phyloP scores from a whole-genome alignment of 53 echinoderm and acorn worm genomes.

The Hippasteria phrygiana region DNA sequence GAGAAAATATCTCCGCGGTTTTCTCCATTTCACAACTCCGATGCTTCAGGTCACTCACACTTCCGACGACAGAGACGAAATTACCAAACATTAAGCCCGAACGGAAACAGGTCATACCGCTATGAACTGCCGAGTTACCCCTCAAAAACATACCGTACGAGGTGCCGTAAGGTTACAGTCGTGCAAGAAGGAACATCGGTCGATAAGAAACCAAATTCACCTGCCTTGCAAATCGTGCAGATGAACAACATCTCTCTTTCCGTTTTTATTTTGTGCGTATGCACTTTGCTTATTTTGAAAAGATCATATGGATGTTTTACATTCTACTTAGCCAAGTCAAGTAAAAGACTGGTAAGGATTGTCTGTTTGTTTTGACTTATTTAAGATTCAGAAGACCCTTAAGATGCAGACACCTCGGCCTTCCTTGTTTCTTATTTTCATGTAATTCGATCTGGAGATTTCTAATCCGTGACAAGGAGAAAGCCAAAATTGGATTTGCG shows the following conservation, averaged over 20 bases:
- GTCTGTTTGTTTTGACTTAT: neutral
- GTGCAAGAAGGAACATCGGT: neutral
- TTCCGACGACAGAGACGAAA: neutral
- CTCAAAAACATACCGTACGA: neutral
- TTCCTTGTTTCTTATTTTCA: neutral
- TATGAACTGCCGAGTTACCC: neutral
- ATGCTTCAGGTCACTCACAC: slow-evolving; percentile 10
- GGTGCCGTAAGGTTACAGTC: neutral
- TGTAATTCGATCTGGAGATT: neutral
- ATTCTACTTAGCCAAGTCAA: no score
- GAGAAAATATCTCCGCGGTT: neutral
- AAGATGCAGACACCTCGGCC: neutral
- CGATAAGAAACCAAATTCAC: neutral
- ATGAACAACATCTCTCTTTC: neutral
- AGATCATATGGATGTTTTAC: no score
- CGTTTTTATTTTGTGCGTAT: neutral
- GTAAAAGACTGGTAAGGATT: no score
- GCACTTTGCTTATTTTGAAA: neutral
- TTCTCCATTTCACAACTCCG: neutral
- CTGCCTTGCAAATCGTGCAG: neutral
- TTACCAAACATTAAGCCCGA: neutral
- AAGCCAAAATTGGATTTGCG: slow-evolving; percentile 29
- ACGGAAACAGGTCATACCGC: slow-evolving; percentile 9
- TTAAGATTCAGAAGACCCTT: neutral
- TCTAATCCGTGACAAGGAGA: slow-evolving; percentile 7